Evolutionary conservation across 35 echinoderm and acorn worm species (phyloP).

Genomic region (Patiria miniata): DNA sequence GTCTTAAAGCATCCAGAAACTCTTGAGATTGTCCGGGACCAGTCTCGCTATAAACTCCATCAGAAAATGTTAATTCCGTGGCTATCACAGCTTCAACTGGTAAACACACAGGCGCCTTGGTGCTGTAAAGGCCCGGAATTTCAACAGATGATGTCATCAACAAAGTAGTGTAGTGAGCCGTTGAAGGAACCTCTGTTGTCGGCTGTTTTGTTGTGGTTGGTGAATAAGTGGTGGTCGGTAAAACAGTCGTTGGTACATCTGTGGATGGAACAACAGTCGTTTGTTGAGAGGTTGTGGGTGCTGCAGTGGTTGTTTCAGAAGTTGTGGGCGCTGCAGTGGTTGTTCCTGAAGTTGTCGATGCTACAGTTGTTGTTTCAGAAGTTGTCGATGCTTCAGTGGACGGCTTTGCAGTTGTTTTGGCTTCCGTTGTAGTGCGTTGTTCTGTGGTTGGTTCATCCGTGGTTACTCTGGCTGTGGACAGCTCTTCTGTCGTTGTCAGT

Average conservation of each 20-base stretch:
- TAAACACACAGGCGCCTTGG: too few relatives aligned
- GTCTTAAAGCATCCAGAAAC: too few relatives aligned
- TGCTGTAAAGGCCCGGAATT: too few relatives aligned
- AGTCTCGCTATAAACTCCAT: too few relatives aligned
- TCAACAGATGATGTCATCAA: too few relatives aligned
- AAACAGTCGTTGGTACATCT: not conserved
- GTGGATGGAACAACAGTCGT: not conserved
- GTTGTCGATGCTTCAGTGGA: conserved; percentile 11
- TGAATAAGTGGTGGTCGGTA: not conserved
- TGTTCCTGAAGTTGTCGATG: not conserved
- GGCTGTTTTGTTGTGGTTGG: conserved; percentile 5
- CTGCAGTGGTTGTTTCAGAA: not conserved
- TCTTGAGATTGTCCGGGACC: too few relatives aligned
- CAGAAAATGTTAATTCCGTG: too few relatives aligned
- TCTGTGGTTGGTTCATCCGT: not conserved
- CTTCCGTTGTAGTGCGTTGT: not conserved
- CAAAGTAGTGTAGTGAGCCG: not conserved
- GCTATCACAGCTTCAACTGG: too few relatives aligned
- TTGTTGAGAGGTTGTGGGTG: not conserved
- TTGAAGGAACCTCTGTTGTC: not conserved
- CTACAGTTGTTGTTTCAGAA: too few relatives aligned
- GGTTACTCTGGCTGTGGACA: not conserved
- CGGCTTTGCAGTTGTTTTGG: too few relatives aligned
- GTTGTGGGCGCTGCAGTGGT: not conserved
- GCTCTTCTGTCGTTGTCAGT: not conserved